A percentile compares a stretch with the other conserved stretches of the same genome.
Evolutionary conservation across 2,797 vertebrate species (phyloP).

Genomic region (Hoplostethus mediterraneus): DNA sequence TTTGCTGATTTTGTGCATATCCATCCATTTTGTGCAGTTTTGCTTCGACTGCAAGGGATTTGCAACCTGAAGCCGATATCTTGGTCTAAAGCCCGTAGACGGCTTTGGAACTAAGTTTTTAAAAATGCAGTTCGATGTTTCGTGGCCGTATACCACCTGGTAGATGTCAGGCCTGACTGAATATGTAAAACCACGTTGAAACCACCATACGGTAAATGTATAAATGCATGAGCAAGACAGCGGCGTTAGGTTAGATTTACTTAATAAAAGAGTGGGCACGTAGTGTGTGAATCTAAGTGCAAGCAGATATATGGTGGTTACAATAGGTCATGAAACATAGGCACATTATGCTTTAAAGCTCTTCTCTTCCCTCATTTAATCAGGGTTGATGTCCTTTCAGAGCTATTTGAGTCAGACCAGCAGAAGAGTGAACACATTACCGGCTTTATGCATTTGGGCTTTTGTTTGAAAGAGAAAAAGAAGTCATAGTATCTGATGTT

Average conservation of each 20-base stretch:
- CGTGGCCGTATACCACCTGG: too few species aligned
- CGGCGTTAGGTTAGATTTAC: not conserved
- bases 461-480: too few species aligned
- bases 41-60: not conserved
- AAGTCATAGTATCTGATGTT: too few species aligned
- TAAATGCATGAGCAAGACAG: not conserved
- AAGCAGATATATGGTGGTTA: not conserved
- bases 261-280: not conserved
- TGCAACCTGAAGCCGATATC: not conserved
- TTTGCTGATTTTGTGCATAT: too few species aligned
- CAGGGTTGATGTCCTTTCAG: not conserved
- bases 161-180: too few species aligned
- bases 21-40: not conserved
- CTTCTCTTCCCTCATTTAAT: not conserved
- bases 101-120: not conserved
- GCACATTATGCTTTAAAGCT: not conserved
- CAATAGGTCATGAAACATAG: not conserved
- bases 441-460: too few species aligned
- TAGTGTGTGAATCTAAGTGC: not conserved
- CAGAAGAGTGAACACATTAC: not conserved
- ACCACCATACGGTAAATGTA: too few species aligned
- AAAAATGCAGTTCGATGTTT: too few species aligned
- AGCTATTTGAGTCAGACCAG: not conserved
- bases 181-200: too few species aligned
- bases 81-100: not conserved